phyloP scores from a whole-genome alignment of 2,113 vertebrate genomes.

The cat (Felis catus) region F.catus_Fca126_mat1.0 CM031415.1:96156501-96157000 shows the following conservation, averaged over 20 bases:
- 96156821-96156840: not conserved
- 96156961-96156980: constrained; percentile 14
- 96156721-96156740: not conserved
- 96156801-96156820: not conserved
- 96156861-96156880: not conserved
- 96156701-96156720: not conserved
- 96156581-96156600: constrained; percentile 33
- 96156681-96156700: not conserved
- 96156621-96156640: not conserved
- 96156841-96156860: not conserved
- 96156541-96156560: no score
- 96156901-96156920: not conserved
- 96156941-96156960: not conserved
- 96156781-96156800: not conserved
- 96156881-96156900: not conserved
- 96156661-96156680: not conserved
- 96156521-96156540: no score
- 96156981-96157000: not conserved
- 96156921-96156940: not conserved
- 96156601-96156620: not conserved
- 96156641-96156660: not conserved
- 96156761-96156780: not conserved
- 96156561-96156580: no score
- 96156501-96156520: no score
- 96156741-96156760: not conserved